Evolutionary conservation across 2,888 invertebrate species (phyloP).

Genomic region (Tetanocera ferruginea): DNA sequence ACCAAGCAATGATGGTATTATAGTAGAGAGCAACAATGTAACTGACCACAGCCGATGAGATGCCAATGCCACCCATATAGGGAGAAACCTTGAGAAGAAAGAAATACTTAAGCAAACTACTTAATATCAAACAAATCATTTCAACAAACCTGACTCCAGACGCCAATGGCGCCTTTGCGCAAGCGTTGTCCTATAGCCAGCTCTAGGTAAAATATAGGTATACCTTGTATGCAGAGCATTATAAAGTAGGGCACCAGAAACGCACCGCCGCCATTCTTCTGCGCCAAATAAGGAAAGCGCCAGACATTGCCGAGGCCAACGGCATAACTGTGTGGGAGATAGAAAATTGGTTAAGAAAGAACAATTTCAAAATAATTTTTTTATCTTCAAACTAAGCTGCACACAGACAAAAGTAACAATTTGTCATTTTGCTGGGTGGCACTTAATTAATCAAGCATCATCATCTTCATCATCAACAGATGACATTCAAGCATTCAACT

Average conservation of each 20-base stretch:
- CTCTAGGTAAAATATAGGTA: constrained; percentile 96
- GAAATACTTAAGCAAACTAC: neutral
- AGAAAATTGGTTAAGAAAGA: neutral
- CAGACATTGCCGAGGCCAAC: constrained; percentile 96
- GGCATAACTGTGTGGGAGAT: constrained; percentile 75
- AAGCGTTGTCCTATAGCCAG: constrained; percentile 94
- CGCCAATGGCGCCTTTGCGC: constrained; percentile 93
- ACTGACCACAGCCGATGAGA: constrained; percentile 95
- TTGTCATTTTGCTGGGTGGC: neutral
- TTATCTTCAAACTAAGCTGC: neutral
- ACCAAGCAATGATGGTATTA: constrained; percentile 98
- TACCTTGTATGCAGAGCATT: constrained; percentile 94
- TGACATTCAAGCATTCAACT: neutral
- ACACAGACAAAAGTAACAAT: neutral
- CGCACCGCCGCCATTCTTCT: constrained; percentile 96
- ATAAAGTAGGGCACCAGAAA: constrained; percentile 96
- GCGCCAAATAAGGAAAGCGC: constrained; percentile 95
- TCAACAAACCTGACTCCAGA: constrained; percentile 83
- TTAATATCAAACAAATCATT: neutral
- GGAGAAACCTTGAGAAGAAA: constrained; percentile 78
- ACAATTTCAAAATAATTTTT: neutral
- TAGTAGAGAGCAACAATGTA: constrained; percentile 97
- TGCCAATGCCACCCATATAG: constrained; percentile 89
- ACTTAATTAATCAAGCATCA: neutral
- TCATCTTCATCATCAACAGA: neutral